A percentile compares a stretch with the other conserved stretches of the same genome.
These are phyloP conservation scores for Aphelenchoides avenae DNA, from an alignment of 1,140 invertebrate species.

Conservation along the genomic window DNA sequence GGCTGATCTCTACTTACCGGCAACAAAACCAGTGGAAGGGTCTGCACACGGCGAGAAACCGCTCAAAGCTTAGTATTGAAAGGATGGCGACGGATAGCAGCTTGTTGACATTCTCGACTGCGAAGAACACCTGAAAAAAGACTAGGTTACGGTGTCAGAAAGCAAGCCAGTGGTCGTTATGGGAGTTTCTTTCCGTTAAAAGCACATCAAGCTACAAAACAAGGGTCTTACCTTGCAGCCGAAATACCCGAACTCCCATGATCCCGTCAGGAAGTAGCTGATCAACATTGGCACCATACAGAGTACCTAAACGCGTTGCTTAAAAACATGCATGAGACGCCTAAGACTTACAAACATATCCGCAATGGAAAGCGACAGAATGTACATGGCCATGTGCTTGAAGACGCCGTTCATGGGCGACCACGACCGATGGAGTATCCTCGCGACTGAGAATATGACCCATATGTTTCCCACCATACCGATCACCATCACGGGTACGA, in stretches of 20 bases:
- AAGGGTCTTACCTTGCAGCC: too few species aligned
- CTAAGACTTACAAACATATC: slow-evolving; percentile 38
- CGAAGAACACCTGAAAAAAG: slow-evolving; percentile 49
- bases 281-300: slow-evolving; percentile 46
- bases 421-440: slow-evolving; percentile 33
- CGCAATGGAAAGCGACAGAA: slow-evolving; percentile 37
- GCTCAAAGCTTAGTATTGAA: slow-evolving; percentile 46
- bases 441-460: slow-evolving; percentile 40
- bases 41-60: slow-evolving; percentile 44
- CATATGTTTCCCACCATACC: slow-evolving; percentile 43
- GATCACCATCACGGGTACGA: slow-evolving; percentile 39
- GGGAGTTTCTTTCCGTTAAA: too few species aligned
- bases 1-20: slow-evolving; percentile 23
- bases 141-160: too few species aligned
- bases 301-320: slow-evolving; percentile 31
- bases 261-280: slow-evolving; percentile 36
- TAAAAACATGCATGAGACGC: background rate
- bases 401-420: slow-evolving; percentile 36
- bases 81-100: slow-evolving; percentile 47
- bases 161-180: too few species aligned
- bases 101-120: slow-evolving; percentile 51
- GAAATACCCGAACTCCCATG: slow-evolving; percentile 42
- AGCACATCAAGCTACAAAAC: too few species aligned
- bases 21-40: slow-evolving; percentile 38
- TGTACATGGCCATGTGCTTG: slow-evolving; percentile 42